A percentile compares a stretch with the other conserved stretches of the same genome.
These are phyloP conservation scores for Sebastes baramenuke DNA, from an alignment of 2,797 vertebrate species.

Conservation along the genomic window DNA sequence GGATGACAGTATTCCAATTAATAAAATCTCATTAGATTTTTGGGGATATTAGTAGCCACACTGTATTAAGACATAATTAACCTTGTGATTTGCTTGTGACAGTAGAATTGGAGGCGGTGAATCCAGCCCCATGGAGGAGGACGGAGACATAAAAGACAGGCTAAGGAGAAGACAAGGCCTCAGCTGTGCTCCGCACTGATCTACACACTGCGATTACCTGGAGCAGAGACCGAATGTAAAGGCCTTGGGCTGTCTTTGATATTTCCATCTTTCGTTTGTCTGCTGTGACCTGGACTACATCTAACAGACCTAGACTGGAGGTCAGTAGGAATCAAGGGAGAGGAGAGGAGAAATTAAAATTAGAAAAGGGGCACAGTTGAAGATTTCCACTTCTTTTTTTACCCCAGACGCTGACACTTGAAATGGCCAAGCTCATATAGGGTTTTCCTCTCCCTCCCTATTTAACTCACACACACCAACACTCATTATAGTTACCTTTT, in stretches of 20 bases:
- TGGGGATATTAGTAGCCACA: slow-evolving; percentile 59
- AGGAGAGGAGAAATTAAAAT: slow-evolving; percentile 19
- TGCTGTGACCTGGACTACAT: slow-evolving; percentile 81
- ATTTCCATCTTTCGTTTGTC: slow-evolving; percentile 80
- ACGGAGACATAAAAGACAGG: slow-evolving; percentile 39
- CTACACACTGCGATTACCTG: slow-evolving; percentile 75
- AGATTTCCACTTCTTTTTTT: slow-evolving; percentile 13
- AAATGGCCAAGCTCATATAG: slow-evolving; percentile 8
- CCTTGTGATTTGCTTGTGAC: slow-evolving; percentile 64
- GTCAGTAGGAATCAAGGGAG: slow-evolving; percentile 79
- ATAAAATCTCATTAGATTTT: slow-evolving; percentile 69
- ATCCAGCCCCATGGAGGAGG: slow-evolving; percentile 44
- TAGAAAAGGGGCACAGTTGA: slow-evolving; percentile 5
- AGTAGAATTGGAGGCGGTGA: slow-evolving; percentile 57
- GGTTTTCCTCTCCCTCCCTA: background rate
- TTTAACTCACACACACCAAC: slow-evolving; percentile 1
- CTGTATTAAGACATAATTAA: slow-evolving; percentile 75
- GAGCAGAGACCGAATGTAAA: slow-evolving; percentile 79
- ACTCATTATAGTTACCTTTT: slow-evolving; percentile 73
- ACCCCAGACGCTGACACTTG: background rate
- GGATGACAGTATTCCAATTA: slow-evolving; percentile 62
- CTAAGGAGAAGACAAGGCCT: slow-evolving; percentile 60
- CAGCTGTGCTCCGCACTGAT: slow-evolving; percentile 63
- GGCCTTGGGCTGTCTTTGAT: slow-evolving; percentile 86
- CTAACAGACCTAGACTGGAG: slow-evolving; percentile 84